Evolutionary conservation across 2,113 vertebrate species (phyloP), one percentile per base, ranked within the genome.

Genomic region (Oophaga pumilio): DNA sequence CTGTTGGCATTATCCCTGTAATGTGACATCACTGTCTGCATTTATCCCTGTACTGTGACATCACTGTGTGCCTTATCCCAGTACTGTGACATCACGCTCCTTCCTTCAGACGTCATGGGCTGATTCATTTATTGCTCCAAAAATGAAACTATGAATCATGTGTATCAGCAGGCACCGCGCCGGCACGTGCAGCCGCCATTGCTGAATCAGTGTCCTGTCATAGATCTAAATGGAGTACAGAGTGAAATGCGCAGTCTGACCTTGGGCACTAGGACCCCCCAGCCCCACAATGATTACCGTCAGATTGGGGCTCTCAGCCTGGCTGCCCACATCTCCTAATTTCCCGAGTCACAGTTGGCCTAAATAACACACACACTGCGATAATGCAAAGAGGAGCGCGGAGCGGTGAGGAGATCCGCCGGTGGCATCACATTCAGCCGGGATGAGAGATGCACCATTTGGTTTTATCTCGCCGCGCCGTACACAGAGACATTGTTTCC

Each of bases 391-490:
- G 64, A 85, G 83, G 62, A 80, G 88, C 57, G 87, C 49, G 82
- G 87, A 87, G 71, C 73, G 71, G 85, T 74, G 0, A 89, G n/a
- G 76, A 91, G 80, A 71, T 77, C 89, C 89, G 86, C 62, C 89
- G 10, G 87, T 89, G 87, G 85, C 89, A 77, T 4, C 0, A 0
- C 90, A 87, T 77, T 78, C 26, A 85, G 87, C 43, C 85, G 73
- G 81, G 77, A 86, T 90, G 91, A 84, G 73, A 89, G 89, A 28
- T 86, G 85, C 8, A 64, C 79, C 83, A 87, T 59, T 81, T n/a
- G 8, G 14, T 88, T 90, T 86, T 14, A 0, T 0, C 89, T 88
- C 69, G 0, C 83, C 60, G 73, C 79, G 78, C 59, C 0, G 76
- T 88, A 73, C 81, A 88, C 84, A 84, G 80, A 68, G 87, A 88